These are phyloP conservation scores for Saccostrea glomerata DNA, from an alignment of 1,140 invertebrate genomes.

Conservation along the genomic window DNA sequence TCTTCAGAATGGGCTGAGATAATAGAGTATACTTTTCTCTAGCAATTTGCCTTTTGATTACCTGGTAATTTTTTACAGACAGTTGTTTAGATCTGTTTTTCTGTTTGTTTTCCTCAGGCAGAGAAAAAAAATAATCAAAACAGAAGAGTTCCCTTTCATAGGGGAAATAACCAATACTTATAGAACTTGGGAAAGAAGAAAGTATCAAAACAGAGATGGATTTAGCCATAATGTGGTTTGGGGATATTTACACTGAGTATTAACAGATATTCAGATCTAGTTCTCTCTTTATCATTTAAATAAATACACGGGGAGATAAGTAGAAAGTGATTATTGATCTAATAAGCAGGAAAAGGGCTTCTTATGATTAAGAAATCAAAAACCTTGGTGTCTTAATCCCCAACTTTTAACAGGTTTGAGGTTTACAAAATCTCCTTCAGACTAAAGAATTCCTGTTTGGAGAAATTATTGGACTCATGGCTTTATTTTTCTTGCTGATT, in stretches of 20 bases:
- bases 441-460: not conserved
- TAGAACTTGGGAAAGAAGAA: not conserved
- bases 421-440: not conserved
- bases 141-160: not conserved
- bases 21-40: too few relatives aligned
- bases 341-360: not conserved
- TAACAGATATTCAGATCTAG: slow-evolving; percentile 28
- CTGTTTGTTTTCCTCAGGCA: too few relatives aligned
- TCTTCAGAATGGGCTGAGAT: too few relatives aligned
- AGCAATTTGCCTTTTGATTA: too few relatives aligned
- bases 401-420: slow-evolving; percentile 12
- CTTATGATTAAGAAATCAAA: slow-evolving; percentile 3
- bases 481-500: not conserved
- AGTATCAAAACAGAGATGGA: not conserved
- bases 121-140: too few relatives aligned
- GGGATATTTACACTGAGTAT: slow-evolving; percentile 15
- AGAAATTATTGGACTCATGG: not conserved
- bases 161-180: not conserved
- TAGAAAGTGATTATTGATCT: not conserved
- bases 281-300: not conserved
- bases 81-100: too few relatives aligned
- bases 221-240: not conserved
- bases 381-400: not conserved
- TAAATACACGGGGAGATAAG: not conserved
- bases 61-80: too few relatives aligned